phyloP scores from a whole-genome alignment of 1,140 invertebrate species.

The Nylanderia fulva region DNA sequence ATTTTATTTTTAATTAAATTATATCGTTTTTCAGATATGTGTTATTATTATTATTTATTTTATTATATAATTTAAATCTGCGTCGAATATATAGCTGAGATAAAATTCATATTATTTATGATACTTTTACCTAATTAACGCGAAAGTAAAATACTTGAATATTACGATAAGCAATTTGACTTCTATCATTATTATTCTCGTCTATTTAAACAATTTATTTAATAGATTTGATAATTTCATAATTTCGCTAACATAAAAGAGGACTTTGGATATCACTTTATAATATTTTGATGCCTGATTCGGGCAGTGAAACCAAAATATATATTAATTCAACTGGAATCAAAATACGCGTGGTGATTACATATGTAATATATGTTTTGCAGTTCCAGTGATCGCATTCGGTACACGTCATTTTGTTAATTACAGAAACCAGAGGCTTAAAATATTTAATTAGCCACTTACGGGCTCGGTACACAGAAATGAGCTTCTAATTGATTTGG shows the following conservation, averaged over 20 bases:
- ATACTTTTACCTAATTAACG: not conserved
- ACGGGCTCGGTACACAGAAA: not conserved
- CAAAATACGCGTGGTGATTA: constrained; percentile 59
- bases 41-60: not conserved
- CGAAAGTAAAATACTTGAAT: not conserved
- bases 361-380: constrained; percentile 21
- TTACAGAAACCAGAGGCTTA: constrained; percentile 36
- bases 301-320: constrained; percentile 33
- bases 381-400: constrained; percentile 8
- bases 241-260: not conserved
- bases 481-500: constrained; percentile 10
- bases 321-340: constrained; percentile 65
- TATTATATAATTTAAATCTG: not conserved
- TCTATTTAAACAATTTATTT: too few relatives aligned
- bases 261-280: constrained; percentile 11
- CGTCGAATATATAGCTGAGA: not conserved
- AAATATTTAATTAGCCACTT: constrained; percentile 65
- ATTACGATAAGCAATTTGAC: not conserved
- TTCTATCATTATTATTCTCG: not conserved
- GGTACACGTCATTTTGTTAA: constrained; percentile 63
- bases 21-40: not conserved
- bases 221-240: not conserved
- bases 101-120: not conserved
- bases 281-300: constrained; percentile 17
- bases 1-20: constrained; percentile 3